Conservation (phyloP, 2,888 invertebrate genomes). For the Amphipyra berbera region DNA sequence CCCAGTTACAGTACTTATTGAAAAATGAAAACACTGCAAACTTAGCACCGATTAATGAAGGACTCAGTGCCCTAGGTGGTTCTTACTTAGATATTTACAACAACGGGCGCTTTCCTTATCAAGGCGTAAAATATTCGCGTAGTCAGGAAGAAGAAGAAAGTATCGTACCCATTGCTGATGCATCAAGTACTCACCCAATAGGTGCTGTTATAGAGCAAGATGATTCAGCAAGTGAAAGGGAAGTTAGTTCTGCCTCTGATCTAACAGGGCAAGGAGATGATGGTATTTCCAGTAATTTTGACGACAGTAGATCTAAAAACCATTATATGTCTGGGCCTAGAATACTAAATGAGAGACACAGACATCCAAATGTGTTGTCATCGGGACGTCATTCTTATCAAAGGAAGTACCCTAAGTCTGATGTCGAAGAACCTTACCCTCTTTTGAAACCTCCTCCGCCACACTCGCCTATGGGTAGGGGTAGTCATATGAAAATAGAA, state of each 20-base stretch:
- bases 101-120: slow-evolving; percentile 78
- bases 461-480: slow-evolving; percentile 68
- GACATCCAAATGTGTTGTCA: slow-evolving; percentile 73
- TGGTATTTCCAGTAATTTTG: slow-evolving; percentile 62
- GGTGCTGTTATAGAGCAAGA: slow-evolving; percentile 87
- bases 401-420: slow-evolving; percentile 78
- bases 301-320: slow-evolving; percentile 73
- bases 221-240: slow-evolving; percentile 72
- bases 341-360: slow-evolving; percentile 69
- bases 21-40: slow-evolving; percentile 78
- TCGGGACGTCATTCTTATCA: slow-evolving; percentile 72
- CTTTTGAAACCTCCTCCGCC: slow-evolving; percentile 84
- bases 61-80: slow-evolving; percentile 69
- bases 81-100: slow-evolving; percentile 80
- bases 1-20: slow-evolving; percentile 79
- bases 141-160: slow-evolving; percentile 87
- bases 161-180: slow-evolving; percentile 81
- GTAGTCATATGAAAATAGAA: slow-evolving; percentile 69
- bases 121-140: slow-evolving; percentile 84
- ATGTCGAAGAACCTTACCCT: slow-evolving; percentile 81
- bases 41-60: slow-evolving; percentile 69
- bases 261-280: slow-evolving; percentile 73
- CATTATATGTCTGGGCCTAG: slow-evolving; percentile 66
- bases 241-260: slow-evolving; percentile 69
- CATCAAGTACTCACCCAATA: slow-evolving; percentile 83